Conservation (phyloP, 2,888 invertebrate species). For the Pogonocherus hispidulus region DNA sequence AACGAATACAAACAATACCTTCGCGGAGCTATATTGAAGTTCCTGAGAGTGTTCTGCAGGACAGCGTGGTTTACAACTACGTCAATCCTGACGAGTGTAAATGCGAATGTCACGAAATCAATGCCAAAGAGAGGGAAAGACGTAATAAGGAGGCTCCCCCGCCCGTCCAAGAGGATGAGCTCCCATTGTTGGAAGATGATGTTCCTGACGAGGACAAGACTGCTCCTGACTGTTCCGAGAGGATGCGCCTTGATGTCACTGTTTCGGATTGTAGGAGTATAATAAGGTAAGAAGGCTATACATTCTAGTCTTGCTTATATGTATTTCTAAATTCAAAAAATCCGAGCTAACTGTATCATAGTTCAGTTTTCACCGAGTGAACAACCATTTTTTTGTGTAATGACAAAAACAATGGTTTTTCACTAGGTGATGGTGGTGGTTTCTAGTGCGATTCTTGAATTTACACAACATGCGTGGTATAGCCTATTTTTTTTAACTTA, state of each 20-base stretch:
- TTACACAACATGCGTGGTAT: too few species aligned
- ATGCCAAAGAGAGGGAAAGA: slow-evolving; percentile 61
- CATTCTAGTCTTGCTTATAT: too few species aligned
- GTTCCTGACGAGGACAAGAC: slow-evolving; percentile 63
- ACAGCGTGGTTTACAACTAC: slow-evolving; percentile 77
- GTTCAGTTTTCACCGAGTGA: neutral
- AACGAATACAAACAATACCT: slow-evolving; percentile 86
- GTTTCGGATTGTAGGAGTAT: slow-evolving; percentile 65
- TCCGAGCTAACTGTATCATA: too few species aligned
- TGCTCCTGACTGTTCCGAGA: slow-evolving; percentile 58
- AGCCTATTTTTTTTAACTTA: too few species aligned
- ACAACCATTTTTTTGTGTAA: neutral
- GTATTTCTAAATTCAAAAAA: too few species aligned
- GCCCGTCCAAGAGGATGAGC: slow-evolving; percentile 68
- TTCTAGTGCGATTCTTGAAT: too few species aligned
- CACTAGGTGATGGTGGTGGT: too few species aligned
- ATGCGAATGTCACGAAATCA: slow-evolving; percentile 85
- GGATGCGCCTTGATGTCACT: slow-evolving; percentile 61
- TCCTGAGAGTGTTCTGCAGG: slow-evolving; percentile 66
- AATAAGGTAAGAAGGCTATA: slow-evolving; percentile 67
- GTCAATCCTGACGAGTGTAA: slow-evolving; percentile 90
- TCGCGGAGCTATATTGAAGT: slow-evolving; percentile 69
- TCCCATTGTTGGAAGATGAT: slow-evolving; percentile 70
- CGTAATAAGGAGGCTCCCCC: slow-evolving; percentile 42
- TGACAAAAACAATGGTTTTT: too few species aligned